Evolutionary conservation across 37 sponge, comb jelly and placozoan genomes (phyloP).

Genomic region (Chondrilla cf. caribensis): DNA sequence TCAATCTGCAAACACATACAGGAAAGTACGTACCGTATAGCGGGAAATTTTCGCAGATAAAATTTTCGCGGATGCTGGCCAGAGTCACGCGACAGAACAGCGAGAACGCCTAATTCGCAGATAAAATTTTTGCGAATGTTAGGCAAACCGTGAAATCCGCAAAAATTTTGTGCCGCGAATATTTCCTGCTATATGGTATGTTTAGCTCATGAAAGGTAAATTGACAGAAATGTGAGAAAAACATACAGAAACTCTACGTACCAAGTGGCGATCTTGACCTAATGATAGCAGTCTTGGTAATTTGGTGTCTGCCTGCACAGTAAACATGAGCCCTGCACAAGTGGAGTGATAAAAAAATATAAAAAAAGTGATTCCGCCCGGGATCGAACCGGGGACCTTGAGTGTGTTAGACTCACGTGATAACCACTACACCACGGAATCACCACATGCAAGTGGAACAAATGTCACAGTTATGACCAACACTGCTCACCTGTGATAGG

Average conservation of each 20-base stretch:
- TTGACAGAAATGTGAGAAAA: no score
- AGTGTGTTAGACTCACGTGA: conserved; percentile 30
- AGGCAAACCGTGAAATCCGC: no score
- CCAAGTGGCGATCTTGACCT: conserved; percentile 75
- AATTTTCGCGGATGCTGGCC: no score
- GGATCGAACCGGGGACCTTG: conserved; percentile 35
- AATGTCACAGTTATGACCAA: background rate
- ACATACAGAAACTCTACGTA: conserved; percentile 7
- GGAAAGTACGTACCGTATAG: conserved; percentile 1
- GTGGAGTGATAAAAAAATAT: background rate
- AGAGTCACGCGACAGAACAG: no score
- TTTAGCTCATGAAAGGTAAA: no score
- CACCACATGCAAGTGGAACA: background rate
- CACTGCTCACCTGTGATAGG: conserved; percentile 60
- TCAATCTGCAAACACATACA: no score
- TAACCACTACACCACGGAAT: conserved; percentile 33
- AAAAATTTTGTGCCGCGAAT: no score
- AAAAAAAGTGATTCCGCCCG: conserved; percentile 32
- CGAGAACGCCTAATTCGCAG: no score
- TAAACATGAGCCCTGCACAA: conserved; percentile 69
- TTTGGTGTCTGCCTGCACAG: conserved; percentile 55
- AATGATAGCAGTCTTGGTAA: conserved; percentile 80
- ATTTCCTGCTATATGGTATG: no score
- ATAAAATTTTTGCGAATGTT: no score
- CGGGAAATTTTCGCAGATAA: no score